Evolutionary conservation across 2,888 invertebrate species (phyloP).

Genomic region (Agonum fuliginosum): DNA sequence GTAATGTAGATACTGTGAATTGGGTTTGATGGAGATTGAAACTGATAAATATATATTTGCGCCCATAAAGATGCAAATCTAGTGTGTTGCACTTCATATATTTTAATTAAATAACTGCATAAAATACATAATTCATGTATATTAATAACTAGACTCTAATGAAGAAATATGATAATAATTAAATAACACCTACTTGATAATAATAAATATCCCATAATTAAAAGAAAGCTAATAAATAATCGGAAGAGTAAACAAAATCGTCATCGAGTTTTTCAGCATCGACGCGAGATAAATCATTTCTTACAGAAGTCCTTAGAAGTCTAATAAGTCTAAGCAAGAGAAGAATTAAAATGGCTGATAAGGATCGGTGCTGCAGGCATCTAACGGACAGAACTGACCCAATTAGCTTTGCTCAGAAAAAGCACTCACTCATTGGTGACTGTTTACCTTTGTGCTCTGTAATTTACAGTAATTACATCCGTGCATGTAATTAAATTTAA

Average conservation of each 20-base stretch:
- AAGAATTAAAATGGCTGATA: conserved; percentile 54
- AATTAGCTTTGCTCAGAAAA: conserved; percentile 45
- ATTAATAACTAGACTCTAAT: conserved; percentile 39
- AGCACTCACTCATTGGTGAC: conserved; percentile 49
- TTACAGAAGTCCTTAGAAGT: conserved; percentile 6
- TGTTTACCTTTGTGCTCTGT: conserved; percentile 58
- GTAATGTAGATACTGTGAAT: too few species aligned
- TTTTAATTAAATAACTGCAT: conserved; percentile 34
- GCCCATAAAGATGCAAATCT: neutral
- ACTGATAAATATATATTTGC: too few species aligned
- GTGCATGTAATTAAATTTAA: conserved; percentile 57
- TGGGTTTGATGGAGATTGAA: too few species aligned
- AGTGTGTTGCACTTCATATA: conserved; percentile 16
- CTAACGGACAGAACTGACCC: conserved; percentile 55
- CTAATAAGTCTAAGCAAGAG: neutral
- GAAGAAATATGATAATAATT: conserved; percentile 48
- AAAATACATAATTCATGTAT: conserved; percentile 37
- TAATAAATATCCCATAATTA: conserved; percentile 42
- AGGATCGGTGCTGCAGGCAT: conserved; percentile 46
- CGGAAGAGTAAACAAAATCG: neutral
- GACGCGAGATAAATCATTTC: neutral
- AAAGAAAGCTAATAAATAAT: conserved; percentile 42
- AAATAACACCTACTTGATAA: conserved; percentile 42
- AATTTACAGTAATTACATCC: conserved; percentile 56
- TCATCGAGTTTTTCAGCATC: neutral